Base-by-base conservation (phyloP, 23 tunicate genomes). In the Trididemnum nubilum region DNA sequence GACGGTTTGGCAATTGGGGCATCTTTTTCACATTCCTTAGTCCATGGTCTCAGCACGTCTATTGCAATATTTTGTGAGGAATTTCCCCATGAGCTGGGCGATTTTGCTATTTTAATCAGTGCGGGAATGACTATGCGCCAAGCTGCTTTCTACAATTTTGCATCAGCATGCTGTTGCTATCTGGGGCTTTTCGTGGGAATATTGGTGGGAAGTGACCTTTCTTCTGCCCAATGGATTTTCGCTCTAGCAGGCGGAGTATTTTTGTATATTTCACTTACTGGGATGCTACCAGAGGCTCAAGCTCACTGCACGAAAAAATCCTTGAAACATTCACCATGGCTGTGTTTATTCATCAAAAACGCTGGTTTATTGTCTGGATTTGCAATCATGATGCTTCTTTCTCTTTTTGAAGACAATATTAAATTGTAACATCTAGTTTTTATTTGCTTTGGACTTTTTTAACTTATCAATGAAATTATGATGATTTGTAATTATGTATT, bases 101-200 rank as follows among this genome's bases (percentile, higher is more conserved):
- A 88, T 76, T 82, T 88, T 82, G 86, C 87, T 0, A 82, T 82
- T 22, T 50, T 88, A 2, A 36, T 88, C 18, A 88, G 71, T 40
- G 63, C 98, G 19, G 98, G 98, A 61, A 93, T 93, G 98, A 50
- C 87, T n/a, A 60, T 88, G 36, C 71, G 59, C 26, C 98, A 93
- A 83, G 98, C 98, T 0, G 89, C 91, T 9, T 84, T 93, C 38
- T 93, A 85, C 71, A 93, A 93, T 57, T 91, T 91, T 65, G 83
- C 84, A 35, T 91, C 98, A 15, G 98, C 98, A 2, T 87, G 93
- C 36, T 80, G 87, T 33, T 91, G 98, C 33, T 93, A 87, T 67
- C 18, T 93, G 30, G 98, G 98, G 2, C 66, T 93, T 36, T 37
- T 83, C 50, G 86, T 93, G 29, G 98, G 98, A 15, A 88, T 93